Evolutionary conservation across 1,140 invertebrate genomes (phyloP).

Genomic region (Lasioglossum albipes): DNA sequence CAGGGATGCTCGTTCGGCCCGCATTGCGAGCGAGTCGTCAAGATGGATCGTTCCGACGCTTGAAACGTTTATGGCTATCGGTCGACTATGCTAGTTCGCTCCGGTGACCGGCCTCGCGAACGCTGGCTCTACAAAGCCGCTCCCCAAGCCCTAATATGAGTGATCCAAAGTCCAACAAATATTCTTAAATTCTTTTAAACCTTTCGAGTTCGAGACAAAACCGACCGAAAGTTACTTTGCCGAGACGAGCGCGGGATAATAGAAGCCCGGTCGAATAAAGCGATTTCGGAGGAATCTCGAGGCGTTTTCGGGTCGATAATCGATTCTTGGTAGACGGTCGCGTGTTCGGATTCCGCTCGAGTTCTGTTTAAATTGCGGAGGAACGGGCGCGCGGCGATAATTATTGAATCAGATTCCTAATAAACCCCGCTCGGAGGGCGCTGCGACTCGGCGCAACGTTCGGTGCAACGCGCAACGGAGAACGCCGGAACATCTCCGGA

Average conservation of each 20-base stretch:
- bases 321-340: too few relatives aligned
- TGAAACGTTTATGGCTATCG: not conserved
- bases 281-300: not conserved
- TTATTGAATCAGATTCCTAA: constrained; percentile 42
- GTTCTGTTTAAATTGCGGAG: constrained; percentile 5
- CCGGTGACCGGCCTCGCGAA: too few relatives aligned
- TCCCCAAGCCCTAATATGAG: too few relatives aligned
- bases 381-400: constrained; percentile 3
- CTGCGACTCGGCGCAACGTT: not conserved
- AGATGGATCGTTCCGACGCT: constrained; percentile 17
- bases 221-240: not conserved
- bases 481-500: constrained; percentile 30
- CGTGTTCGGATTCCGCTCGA: not conserved
- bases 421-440: constrained; percentile 5
- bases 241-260: too few relatives aligned
- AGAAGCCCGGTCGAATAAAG: constrained; percentile 19
- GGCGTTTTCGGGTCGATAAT: constrained; percentile 1
- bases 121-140: too few relatives aligned
- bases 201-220: too few relatives aligned
- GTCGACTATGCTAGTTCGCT: too few relatives aligned
- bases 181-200: too few relatives aligned
- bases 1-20: constrained; percentile 12
- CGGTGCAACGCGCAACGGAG: not conserved
- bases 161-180: too few relatives aligned
- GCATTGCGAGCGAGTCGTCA: not conserved